Evolutionary conservation across 2,797 vertebrate genomes (phyloP), one percentile per base, ranked within the genome.

Genomic region (Spheniscus humboldti): DNA sequence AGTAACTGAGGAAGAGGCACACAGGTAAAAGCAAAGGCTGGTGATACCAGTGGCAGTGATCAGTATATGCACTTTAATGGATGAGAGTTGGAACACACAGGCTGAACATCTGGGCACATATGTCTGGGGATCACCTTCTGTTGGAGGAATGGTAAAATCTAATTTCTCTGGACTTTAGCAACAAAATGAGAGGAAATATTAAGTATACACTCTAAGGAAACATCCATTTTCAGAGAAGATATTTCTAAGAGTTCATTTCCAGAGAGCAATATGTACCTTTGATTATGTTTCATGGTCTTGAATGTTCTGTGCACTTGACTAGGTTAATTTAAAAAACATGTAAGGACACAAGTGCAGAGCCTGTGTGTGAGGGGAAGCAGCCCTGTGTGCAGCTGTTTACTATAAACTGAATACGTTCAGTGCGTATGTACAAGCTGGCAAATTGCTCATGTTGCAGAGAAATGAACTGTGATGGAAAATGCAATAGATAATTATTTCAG

Each of bases 401-500:
- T 76, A 41, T 79, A 47, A 71, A 35, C 47, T 75, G 43, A 81
- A 88, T 81, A 20, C 18, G 11, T 92, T 74, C 67, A 33, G 50
- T 79, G 41, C 87, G 57, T 43, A 37, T 12, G 24, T 33, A 57
- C 64, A 86, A 75, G 53, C 68, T 89, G 94, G 41, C 60, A 89
- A 91, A 87, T 60, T 35, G 60, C 50, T 93, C 45, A 13, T 33
- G 59, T 67, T 92, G 77, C 85, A 92, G 80, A 71, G 59, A 62
- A 91, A 94, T 90, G 67, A 92, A 56, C 85, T 84, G 71, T 68
- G 69, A 76, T 95, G 74, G 86, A 88, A 95, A 88, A 76, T 80
- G 57, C 39, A 88, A 75, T 56, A 53, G 86, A 72, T 94, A 71
- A 82, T 79, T 76, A 68, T 90, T 94, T 91, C 64, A 92, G 74